Evolutionary conservation across 2,888 invertebrate genomes (phyloP), one percentile per base, ranked within the genome.

Genomic region (Andrena minutula): DNA sequence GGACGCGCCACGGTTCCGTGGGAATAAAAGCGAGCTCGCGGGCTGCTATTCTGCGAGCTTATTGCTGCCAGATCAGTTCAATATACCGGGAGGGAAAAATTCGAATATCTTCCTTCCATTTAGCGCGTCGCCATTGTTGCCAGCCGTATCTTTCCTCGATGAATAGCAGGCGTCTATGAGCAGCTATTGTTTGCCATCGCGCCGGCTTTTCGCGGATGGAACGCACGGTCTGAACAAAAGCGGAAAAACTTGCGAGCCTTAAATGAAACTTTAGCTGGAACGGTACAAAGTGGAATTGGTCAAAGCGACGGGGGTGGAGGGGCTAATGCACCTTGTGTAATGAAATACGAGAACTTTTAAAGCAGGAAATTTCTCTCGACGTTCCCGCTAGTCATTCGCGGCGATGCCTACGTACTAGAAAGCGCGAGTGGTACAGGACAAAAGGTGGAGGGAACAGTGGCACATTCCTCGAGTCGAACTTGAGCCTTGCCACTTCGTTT

Each of bases 141-240:
- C 51, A 20, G 12, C 6, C 69, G 61, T 82, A 74, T 65, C 65
- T 66, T 70, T 20, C 26, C 23, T n/a, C 41, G 41, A 8, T 5
- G 30, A 58, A 41, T 30, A 28, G 60, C 23, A 16, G 51, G 35
- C 68, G 56, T 47, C 56, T 41, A 69, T 61, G 23, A 53, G 30
- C 41, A 63, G 16, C 76, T 20, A 81, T 81, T 81, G 79, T 79
- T 53, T 79, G n/a, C 64, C 8, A 12, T 51, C 53, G 51, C 47
- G 51, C n/a, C 2, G 58, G 16, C n/a, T 12, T 30, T 41, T n/a
- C 58, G n/a, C 56, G 72, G 5, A 60, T 30, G 35, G 41, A 73
- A 66, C 51, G 56, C 6, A 8, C n/a, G 8, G 41, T 8, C 66
- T 3, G 64, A 60, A 77, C 70, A 53, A 53, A 47, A 20, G 28